These are phyloP conservation scores for Peromyscus attwateri DNA, from an alignment of 2,797 vertebrate species.

Conservation along the genomic window DNA sequence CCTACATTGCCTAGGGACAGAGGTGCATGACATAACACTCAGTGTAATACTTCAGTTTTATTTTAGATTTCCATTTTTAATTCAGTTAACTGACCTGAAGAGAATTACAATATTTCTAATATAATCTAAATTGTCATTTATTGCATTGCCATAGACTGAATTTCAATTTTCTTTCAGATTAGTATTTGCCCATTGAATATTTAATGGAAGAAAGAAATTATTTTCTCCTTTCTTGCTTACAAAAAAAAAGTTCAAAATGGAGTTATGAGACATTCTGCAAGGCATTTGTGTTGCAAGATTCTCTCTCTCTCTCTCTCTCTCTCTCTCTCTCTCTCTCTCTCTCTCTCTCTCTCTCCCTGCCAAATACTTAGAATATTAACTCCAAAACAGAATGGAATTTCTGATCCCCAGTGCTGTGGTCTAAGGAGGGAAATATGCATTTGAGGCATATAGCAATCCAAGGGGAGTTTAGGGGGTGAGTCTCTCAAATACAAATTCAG, in stretches of 20 bases:
- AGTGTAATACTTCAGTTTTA: slow-evolving; percentile 58
- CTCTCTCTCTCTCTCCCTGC: neutral
- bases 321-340: neutral
- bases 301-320: neutral
- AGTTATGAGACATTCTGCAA: slow-evolving; percentile 64
- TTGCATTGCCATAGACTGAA: slow-evolving; percentile 67
- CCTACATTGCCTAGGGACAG: too few relatives aligned
- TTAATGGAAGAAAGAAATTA: slow-evolving; percentile 74
- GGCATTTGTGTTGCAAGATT: slow-evolving; percentile 61
- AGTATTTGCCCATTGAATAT: slow-evolving; percentile 76
- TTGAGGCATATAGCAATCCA: neutral
- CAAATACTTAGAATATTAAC: slow-evolving; percentile 61
- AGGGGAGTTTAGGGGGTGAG: neutral
- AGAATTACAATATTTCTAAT: slow-evolving; percentile 74
- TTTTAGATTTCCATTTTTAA: slow-evolving; percentile 62
- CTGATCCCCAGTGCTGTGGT: neutral
- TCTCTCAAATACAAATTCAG: slow-evolving; percentile 10
- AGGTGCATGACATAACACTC: neutral
- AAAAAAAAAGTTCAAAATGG: slow-evolving; percentile 59
- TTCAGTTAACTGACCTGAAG: slow-evolving; percentile 61
- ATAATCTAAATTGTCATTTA: slow-evolving; percentile 66
- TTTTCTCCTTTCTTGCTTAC: slow-evolving; percentile 73
- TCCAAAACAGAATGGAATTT: slow-evolving; percentile 30
- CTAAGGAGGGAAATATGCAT: slow-evolving; percentile 13
- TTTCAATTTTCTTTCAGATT: slow-evolving; percentile 81